These are phyloP conservation scores for Lerista edwardsae DNA, from an alignment of 2,797 vertebrate species.

Conservation along the genomic window DNA sequence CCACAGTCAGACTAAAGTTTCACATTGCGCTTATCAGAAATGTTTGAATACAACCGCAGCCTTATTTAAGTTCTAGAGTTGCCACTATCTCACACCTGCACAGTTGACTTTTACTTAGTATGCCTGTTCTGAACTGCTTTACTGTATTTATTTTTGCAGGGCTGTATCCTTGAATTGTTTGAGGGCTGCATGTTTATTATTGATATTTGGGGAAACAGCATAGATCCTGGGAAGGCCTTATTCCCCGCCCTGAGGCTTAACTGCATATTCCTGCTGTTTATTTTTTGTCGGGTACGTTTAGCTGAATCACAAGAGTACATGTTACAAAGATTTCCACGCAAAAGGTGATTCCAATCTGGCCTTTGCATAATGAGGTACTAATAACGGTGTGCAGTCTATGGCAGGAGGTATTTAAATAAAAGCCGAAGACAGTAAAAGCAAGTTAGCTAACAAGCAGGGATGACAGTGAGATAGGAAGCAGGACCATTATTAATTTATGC, in stretches of 20 bases:
- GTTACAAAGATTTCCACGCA: background rate
- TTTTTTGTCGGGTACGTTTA: background rate
- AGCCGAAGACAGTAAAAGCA: constrained; percentile 18
- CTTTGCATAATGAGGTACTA: constrained; percentile 5
- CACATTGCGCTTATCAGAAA: background rate
- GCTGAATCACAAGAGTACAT: background rate
- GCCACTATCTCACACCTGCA: background rate
- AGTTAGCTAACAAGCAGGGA: background rate
- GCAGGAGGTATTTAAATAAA: constrained; percentile 20
- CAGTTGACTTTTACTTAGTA: background rate
- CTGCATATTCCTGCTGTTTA: background rate
- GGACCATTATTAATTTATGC: constrained; percentile 32
- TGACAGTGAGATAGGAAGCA: background rate
- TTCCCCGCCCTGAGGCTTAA: background rate
- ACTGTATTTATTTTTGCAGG: background rate
- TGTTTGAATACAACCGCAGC: background rate
- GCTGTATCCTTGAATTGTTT: background rate
- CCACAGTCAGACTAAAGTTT: background rate
- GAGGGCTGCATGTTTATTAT: background rate
- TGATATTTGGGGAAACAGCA: background rate
- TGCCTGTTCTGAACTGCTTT: background rate
- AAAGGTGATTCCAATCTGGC: constrained; percentile 12
- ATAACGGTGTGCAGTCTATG: background rate
- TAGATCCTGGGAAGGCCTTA: background rate
- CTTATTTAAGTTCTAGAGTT: background rate